Conservation (phyloP, 2,797 vertebrate species). For the Melanotaenia boesemani region DNA sequence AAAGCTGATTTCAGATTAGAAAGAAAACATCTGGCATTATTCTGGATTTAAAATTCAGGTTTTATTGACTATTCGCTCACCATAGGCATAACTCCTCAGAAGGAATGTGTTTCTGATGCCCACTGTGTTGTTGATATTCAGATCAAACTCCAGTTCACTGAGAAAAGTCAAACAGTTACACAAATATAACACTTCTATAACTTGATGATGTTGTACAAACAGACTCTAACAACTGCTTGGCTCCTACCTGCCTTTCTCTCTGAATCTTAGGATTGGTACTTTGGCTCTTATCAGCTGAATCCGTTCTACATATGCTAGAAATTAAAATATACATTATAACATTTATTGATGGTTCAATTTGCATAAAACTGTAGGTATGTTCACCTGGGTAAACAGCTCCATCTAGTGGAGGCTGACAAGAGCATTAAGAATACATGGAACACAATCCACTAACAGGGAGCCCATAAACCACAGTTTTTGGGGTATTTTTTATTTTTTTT, state of each 20-base stretch:
- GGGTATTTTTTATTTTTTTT: not conserved
- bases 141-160: slow-evolving; percentile 95
- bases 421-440: not conserved
- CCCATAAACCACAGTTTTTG: not conserved
- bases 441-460: not conserved
- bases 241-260: slow-evolving; percentile 92
- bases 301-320: slow-evolving; percentile 87
- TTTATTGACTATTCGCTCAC: slow-evolving; percentile 81
- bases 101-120: slow-evolving; percentile 99
- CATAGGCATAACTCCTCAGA: slow-evolving; percentile 91
- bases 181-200: slow-evolving; percentile 1
- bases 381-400: slow-evolving; percentile 48
- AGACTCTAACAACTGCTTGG: slow-evolving; percentile 8
- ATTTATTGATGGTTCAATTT: slow-evolving; percentile 22
- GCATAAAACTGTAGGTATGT: slow-evolving; percentile 13
- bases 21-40: not conserved
- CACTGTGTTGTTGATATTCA: slow-evolving; percentile 97
- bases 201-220: not conserved
- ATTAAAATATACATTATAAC: slow-evolving; percentile 37
- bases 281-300: slow-evolving; percentile 94
- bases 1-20: not conserved
- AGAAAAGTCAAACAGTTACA: slow-evolving; percentile 6
- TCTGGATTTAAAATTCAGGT: not conserved
- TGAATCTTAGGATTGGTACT: slow-evolving; percentile 98
- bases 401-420: slow-evolving; percentile 49